phyloP scores from a whole-genome alignment of 1,140 invertebrate species.

The Cherax destructor region DNA sequence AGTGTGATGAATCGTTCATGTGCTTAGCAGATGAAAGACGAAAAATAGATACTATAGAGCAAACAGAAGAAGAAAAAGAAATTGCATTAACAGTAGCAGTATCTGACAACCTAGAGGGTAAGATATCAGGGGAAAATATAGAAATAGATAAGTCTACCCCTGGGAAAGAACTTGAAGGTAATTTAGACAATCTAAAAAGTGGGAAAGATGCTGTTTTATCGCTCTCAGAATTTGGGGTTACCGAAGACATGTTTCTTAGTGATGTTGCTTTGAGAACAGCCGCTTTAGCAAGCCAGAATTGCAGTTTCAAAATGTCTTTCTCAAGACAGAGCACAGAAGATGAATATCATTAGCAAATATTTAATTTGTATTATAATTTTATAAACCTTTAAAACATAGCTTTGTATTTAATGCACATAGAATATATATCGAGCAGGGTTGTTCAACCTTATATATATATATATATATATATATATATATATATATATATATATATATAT shows the following conservation, averaged over 20 bases:
- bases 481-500: no score
- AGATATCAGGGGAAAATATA: neutral
- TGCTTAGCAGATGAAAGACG: neutral
- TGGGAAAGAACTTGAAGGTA: neutral
- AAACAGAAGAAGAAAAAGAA: slow-evolving; percentile 9
- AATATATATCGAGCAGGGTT: neutral
- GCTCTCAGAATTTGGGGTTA: slow-evolving; percentile 51
- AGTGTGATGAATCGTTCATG: slow-evolving; percentile 55
- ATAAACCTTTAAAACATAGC: neutral
- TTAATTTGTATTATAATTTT: neutral
- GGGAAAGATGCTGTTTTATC: slow-evolving; percentile 37
- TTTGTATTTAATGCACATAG: neutral
- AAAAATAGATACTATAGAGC: neutral
- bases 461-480: no score
- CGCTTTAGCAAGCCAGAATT: slow-evolving; percentile 61
- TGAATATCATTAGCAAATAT: slow-evolving; percentile 55
- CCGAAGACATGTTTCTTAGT: slow-evolving; percentile 63
- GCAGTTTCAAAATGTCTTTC: slow-evolving; percentile 67
- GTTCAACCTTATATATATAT: no score
- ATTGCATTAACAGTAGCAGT: neutral
- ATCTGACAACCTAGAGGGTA: neutral
- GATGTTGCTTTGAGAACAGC: slow-evolving; percentile 67
- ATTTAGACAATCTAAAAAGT: neutral
- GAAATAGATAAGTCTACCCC: neutral
- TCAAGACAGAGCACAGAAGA: slow-evolving; percentile 59